phyloP scores from a whole-genome alignment of 2,113 vertebrate species.

The Gallinago jamesoni region DNA sequence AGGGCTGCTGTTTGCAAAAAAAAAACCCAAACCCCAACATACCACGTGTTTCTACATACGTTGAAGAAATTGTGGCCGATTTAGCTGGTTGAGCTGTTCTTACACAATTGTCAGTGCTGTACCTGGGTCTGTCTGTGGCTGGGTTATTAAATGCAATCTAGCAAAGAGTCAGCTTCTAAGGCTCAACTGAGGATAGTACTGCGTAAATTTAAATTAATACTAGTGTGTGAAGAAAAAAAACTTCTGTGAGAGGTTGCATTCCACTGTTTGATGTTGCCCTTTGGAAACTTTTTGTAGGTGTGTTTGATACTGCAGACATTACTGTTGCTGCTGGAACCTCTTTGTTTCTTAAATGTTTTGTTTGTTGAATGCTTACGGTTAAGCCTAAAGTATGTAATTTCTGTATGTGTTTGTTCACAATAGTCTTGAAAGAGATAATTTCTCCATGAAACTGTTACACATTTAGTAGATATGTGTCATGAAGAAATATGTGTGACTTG shows the following conservation, averaged over 20 bases:
- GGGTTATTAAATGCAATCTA: not conserved
- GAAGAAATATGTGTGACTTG: not conserved
- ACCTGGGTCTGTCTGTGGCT: not conserved
- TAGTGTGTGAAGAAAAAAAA: not conserved
- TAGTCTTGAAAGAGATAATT: not conserved
- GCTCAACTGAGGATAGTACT: not conserved
- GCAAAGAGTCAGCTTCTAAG: not conserved
- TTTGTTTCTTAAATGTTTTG: not conserved
- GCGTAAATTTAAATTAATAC: not conserved
- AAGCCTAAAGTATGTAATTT: not conserved
- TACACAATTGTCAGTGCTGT: not conserved
- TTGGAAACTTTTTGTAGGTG: not conserved
- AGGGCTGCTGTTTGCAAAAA: not conserved
- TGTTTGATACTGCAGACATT: not conserved
- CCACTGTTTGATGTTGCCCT: not conserved
- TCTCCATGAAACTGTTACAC: no score
- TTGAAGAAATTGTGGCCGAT: not conserved
- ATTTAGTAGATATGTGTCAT: not conserved
- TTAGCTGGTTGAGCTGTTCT: not conserved
- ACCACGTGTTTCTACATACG: accelerated
- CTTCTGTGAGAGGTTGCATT: not conserved
- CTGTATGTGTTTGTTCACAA: not conserved
- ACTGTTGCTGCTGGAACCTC: not conserved
- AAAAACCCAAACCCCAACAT: not conserved
- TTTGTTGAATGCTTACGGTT: not conserved